Evolutionary conservation across 1,140 invertebrate genomes (phyloP).

Genomic region (Argopecten irradians): DNA sequence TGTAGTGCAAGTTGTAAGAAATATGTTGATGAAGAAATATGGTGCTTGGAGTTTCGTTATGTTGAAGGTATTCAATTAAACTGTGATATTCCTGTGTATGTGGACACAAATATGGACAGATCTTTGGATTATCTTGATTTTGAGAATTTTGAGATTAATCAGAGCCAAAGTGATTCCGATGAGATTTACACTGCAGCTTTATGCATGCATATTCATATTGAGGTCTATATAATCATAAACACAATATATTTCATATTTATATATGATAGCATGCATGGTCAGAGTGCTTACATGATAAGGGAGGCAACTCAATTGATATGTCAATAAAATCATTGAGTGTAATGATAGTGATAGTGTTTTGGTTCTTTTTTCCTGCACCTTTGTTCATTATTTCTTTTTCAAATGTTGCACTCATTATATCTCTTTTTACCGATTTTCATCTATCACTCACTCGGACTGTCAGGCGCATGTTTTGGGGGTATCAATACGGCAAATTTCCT

Average conservation of each 20-base stretch:
- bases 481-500: not conserved
- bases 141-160: not conserved
- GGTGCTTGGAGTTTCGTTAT: not conserved
- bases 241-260: not conserved
- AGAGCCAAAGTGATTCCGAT: not conserved
- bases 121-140: not conserved
- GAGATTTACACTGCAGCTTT: conserved; percentile 6
- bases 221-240: not conserved
- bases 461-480: not conserved
- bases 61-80: not conserved
- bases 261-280: not conserved
- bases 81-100: conserved; percentile 6
- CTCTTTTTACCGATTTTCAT: not conserved
- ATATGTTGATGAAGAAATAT: not conserved
- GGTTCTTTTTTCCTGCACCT: conserved; percentile 9
- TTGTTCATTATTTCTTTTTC: not conserved
- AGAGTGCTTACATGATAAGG: conserved; percentile 15
- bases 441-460: not conserved
- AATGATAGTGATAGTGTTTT: not conserved
- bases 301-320: conserved; percentile 7
- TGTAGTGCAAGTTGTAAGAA: not conserved
- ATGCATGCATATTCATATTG: not conserved
- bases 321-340: conserved; percentile 18
- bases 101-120: conserved; percentile 8
- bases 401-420: not conserved